Evolutionary conservation across 2,113 vertebrate species (phyloP), one percentile per base, ranked within the genome.

Genomic region (Varanus komodoensis): DNA sequence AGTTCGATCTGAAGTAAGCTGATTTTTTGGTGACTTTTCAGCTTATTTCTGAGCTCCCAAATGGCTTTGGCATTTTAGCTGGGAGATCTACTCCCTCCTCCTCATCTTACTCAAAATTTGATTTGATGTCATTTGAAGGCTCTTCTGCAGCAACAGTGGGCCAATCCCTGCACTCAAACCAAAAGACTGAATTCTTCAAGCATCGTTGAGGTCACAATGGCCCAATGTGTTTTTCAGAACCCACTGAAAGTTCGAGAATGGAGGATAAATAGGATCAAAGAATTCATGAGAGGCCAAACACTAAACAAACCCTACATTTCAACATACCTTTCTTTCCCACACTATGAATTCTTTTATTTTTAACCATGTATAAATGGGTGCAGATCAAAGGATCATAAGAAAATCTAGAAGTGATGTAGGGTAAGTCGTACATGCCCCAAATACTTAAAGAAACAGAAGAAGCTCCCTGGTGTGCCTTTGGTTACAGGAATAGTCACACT

Each of bases 371-470:
- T 74, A 25, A 75, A 77, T 77, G 86, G 27, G 52, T 64, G 27
- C 57, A 87, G 50, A 78, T 78, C 54, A 87, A 64, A 78, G 34
- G 19, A 67, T 87, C 54, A 87, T 17, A 77, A 25, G n/a, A 23
- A 61, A 77, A 27, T 87, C 34, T 64, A 74, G 78, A 34, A 44
- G 9, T 7, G 11, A 19, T 44, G 25, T 14, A 44, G 38, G 44
- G 8, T 44, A 67, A 83, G 61, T 54, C n/a, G 77, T 38, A 75
- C 34, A 84, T 15, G 29, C 83, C 50, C 12, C 54, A 8, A 50
- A 64, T 87, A 78, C 23, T 77, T 89, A 64, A n/a, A 64, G 61
- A 89, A 54, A 34, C 81, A 75, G 19, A 57, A 32, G 75, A n/a
- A 68, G 50, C 81, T 68, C 77, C 48, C 48, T 54, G n/a, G 78